A percentile compares a stretch with the other conserved stretches of the same genome.
These are phyloP conservation scores for Egretta garzetta DNA, from an alignment of 2,113 vertebrate genomes.

Conservation along the genomic window DNA sequence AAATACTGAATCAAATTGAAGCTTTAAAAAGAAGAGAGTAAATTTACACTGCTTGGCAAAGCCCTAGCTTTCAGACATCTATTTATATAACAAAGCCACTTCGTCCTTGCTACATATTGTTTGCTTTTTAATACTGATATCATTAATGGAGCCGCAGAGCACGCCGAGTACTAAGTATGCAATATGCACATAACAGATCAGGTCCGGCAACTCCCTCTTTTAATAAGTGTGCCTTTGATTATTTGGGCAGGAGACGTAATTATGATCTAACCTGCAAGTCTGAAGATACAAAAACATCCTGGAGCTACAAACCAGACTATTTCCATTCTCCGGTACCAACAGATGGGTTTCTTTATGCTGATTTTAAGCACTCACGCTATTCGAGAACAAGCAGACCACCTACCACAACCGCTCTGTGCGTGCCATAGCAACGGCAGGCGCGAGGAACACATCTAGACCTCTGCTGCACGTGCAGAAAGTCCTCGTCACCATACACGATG, in stretches of 20 bases:
- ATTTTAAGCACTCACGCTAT: neutral
- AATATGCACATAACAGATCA: neutral
- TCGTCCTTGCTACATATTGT: constrained; percentile 19
- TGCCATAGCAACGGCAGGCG: neutral
- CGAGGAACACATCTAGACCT: neutral
- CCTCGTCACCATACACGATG: rapidly evolving
- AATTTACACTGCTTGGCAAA: neutral
- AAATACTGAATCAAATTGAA: neutral
- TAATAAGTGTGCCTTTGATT: neutral
- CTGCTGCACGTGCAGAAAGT: neutral
- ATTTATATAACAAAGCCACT: constrained; percentile 9
- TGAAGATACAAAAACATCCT: neutral
- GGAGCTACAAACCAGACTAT: neutral
- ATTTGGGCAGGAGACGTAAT: neutral
- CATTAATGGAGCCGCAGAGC: neutral
- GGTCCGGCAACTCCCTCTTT: neutral
- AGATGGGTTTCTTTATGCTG: rapidly evolving
- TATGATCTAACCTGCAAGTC: too few species aligned
- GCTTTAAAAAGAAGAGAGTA: neutral
- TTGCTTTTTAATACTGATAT: neutral
- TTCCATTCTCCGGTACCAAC: neutral
- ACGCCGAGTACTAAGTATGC: neutral
- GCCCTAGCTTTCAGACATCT: neutral
- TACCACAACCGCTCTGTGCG: rapidly evolving
- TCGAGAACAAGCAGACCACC: neutral